These are phyloP conservation scores for Amphilophus citrinellus DNA, from an alignment of 2,113 vertebrate genomes.

Conservation along the genomic window DNA sequence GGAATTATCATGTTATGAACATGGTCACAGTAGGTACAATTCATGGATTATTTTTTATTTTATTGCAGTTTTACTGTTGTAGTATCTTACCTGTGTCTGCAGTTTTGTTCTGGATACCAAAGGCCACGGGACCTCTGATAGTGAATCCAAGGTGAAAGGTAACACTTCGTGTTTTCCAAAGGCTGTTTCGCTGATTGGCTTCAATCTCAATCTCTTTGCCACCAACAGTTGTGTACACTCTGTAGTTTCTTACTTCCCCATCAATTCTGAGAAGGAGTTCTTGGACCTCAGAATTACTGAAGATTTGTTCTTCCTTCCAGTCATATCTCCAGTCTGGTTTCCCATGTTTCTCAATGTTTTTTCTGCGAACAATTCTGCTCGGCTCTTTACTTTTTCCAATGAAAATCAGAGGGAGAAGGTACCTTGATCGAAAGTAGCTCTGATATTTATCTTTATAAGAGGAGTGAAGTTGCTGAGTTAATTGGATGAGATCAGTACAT, in stretches of 20 bases:
- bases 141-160: conserved; percentile 49
- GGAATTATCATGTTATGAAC: background rate
- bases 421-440: conserved; percentile 2
- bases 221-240: background rate
- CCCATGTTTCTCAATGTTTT: background rate
- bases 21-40: rapidly evolving
- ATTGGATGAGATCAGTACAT: background rate
- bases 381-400: conserved; percentile 13
- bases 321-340: background rate
- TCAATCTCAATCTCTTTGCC: background rate
- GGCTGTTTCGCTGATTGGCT: background rate
- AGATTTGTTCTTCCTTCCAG: conserved; percentile 24
- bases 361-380: conserved; percentile 28
- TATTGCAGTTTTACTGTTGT: background rate
- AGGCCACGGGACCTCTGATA: conserved; percentile 52
- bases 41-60: background rate
- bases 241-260: conserved; percentile 10
- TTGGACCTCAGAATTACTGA: background rate
- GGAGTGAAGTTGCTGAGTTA: rapidly evolving
- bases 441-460: background rate
- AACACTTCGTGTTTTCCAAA: background rate
- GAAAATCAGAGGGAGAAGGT: conserved; percentile 38
- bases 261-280: background rate
- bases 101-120: conserved; percentile 14
- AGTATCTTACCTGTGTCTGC: rapidly evolving